Evolutionary conservation across 2,888 invertebrate species (phyloP), one percentile per base, ranked within the genome.

Genomic region (Syrista parreyssii): DNA sequence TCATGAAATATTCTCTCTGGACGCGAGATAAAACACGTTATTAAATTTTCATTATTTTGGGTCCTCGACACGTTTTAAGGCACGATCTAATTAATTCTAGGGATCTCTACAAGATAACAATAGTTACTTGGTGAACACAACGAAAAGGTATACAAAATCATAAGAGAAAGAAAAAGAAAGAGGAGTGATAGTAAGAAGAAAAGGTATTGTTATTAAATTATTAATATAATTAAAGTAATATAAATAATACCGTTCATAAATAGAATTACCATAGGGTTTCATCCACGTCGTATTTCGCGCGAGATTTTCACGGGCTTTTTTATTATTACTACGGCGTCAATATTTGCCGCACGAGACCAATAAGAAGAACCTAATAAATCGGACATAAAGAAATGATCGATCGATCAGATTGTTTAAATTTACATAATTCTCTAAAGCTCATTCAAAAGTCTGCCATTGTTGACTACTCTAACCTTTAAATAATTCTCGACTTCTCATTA

Each of bases 231-330:
- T 85, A 80, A 83, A 78, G 81, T 82, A 84, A 85, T 82, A 87
- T 86, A 86, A 86, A 88, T 87, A 88, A 87, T 88, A 86, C 85
- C 84, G 82, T 83, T 85, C 79, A 84, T 87, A 86, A 86, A 84
- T 85, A 87, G 85, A 86, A 87, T 84, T 84, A 86, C 83, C 83
- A 84, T 82, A 73, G 77, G 77, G 23, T 23, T 55, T 55, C 55
- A 23, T 55, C 23, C 23, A 1, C 23, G 9, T 55, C 55, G 23
- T 55, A 55, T 55, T 55, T 55, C 23, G 23, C 55, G 23, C 55
- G 55, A 55, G 55, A 55, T 55, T 55, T 55, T 55, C 55, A 55
- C 23, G 55, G 23, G 23, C 55, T 9, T 23, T 9, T 55, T 55
- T 15, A 23, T 55, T 23, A 55, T 55, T 55, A 55, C 9, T 55